Evolutionary conservation across 30 jellyfish, hydroid and myxozoan species (phyloP).

Genomic region (Pseudorhiza aurosa): DNA sequence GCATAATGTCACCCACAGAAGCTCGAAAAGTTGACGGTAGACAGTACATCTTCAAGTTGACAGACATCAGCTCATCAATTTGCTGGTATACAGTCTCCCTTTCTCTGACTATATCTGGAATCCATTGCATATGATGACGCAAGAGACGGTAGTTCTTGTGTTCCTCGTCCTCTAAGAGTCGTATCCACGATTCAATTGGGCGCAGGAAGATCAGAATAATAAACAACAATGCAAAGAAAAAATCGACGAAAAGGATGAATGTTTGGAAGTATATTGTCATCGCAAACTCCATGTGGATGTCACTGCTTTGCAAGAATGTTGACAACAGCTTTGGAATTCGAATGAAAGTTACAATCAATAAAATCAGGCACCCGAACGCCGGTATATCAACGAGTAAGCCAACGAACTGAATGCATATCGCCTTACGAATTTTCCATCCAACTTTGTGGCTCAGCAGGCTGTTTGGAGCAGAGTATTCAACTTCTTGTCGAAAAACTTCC

Average conservation of each 20-base stretch:
- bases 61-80: slow-evolving; percentile 50
- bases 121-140: slow-evolving; percentile 76
- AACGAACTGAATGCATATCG: slow-evolving; percentile 61
- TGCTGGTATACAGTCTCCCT: slow-evolving; percentile 31
- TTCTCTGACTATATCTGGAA: slow-evolving; percentile 72
- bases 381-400: slow-evolving; percentile 77
- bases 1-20: not conserved
- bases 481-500: too few relatives aligned
- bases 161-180: slow-evolving; percentile 93
- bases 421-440: slow-evolving; percentile 85
- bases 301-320: slow-evolving; percentile 72
- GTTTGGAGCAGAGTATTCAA: too few relatives aligned
- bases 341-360: slow-evolving; percentile 62
- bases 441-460: too few relatives aligned
- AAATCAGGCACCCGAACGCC: slow-evolving; percentile 57
- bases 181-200: slow-evolving; percentile 81
- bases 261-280: slow-evolving; percentile 76
- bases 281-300: slow-evolving; percentile 84
- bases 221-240: slow-evolving; percentile 56
- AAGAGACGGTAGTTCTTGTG: slow-evolving; percentile 80
- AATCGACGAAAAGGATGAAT: slow-evolving; percentile 64
- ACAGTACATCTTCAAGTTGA: slow-evolving; percentile 45
- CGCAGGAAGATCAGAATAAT: slow-evolving; percentile 73
- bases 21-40: not conserved
- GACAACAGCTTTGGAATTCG: slow-evolving; percentile 71